Evolutionary conservation across 1,140 invertebrate genomes (phyloP).

Genomic region (Nasonia longicornis): DNA sequence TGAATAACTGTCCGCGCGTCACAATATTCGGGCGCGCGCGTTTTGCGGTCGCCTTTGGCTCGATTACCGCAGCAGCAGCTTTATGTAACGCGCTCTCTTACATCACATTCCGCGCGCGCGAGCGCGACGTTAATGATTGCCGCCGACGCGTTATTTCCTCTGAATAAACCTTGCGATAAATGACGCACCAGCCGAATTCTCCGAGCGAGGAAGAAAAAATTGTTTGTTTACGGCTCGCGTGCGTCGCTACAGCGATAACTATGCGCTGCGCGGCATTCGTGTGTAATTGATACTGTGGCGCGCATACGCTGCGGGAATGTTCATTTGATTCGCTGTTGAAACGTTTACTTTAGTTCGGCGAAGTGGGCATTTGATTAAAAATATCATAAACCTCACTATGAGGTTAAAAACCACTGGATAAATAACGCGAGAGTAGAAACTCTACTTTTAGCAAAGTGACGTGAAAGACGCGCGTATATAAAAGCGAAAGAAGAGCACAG

Average conservation of each 20-base stretch:
- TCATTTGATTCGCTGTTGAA: constrained; percentile 16
- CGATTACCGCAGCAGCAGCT: constrained; percentile 14
- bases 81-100: constrained; percentile 13
- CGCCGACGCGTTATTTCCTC: constrained; percentile 25
- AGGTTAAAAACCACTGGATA: not conserved
- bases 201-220: constrained; percentile 1
- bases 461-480: not conserved
- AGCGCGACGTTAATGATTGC: constrained; percentile 3
- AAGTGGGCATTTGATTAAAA: not conserved
- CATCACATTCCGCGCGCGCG: constrained; percentile 25
- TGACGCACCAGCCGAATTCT: not conserved
- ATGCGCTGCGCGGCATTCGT: not conserved
- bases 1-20: constrained; percentile 29
- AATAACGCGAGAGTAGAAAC: not conserved
- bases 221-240: constrained; percentile 9
- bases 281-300: constrained; percentile 22
- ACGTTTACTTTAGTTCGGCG: not conserved
- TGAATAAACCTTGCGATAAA: constrained; percentile 34
- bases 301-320: not conserved
- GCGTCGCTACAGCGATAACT: not conserved
- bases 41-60: not conserved
- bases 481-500: constrained; percentile 25
- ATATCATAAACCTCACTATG: too few relatives aligned
- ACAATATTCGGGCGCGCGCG: constrained; percentile 10
- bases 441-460: constrained; percentile 2